These are phyloP conservation scores for Carposina sasakii DNA, from an alignment of 1,140 invertebrate species.

Conservation along the genomic window DNA sequence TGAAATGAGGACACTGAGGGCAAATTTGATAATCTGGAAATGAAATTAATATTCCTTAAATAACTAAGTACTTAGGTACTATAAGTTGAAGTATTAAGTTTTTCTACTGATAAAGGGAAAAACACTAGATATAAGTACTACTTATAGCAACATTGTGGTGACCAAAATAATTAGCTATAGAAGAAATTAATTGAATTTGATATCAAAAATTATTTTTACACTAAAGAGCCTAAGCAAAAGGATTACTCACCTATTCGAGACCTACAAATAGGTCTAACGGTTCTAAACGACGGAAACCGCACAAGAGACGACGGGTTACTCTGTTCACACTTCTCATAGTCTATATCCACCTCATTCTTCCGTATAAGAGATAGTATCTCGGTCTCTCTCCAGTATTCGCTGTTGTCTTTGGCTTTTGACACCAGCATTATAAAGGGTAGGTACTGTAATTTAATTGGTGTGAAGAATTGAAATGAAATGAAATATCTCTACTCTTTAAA, in stretches of 20 bases:
- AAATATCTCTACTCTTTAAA: neutral
- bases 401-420: conserved; percentile 43
- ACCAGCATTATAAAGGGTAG: conserved; percentile 56
- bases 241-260: conserved; percentile 39
- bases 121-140: no score
- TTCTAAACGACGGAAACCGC: conserved; percentile 32
- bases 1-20: conserved; percentile 53
- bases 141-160: no score
- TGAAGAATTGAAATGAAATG: conserved; percentile 3
- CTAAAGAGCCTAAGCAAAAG: no score
- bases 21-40: conserved; percentile 52
- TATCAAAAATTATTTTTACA: no score
- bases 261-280: conserved; percentile 46
- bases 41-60: no score
- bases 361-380: conserved; percentile 45
- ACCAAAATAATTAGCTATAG: no score
- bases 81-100: no score
- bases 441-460: conserved; percentile 43
- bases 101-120: no score
- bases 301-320: conserved; percentile 18
- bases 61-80: no score
- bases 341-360: conserved; percentile 35
- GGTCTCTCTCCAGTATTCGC: conserved; percentile 55
- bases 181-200: no score
- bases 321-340: conserved; percentile 43